Base-by-base conservation (phyloP, 2,113 vertebrate species). In the Xyrauchen texanus region DNA sequence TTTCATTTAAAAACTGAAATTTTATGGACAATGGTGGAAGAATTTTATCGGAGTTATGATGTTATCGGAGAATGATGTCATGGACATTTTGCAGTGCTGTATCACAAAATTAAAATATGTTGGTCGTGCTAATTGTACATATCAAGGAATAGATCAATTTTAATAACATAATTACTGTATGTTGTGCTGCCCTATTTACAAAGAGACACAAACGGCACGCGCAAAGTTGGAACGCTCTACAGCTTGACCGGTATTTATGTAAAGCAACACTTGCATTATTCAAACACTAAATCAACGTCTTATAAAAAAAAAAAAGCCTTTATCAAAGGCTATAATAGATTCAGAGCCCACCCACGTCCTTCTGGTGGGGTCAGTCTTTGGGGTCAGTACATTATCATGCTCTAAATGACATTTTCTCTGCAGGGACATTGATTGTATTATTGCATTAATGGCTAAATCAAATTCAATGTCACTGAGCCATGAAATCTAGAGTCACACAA, bases 381-480 rank as follows among this genome's bases (percentile, higher is more conserved):
- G 11, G 21, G 16, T 51, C 70, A 53, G 11, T 68, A 62, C 72
- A 68, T 78, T 49, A 55, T 16, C 16, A n/a, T 49, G 58, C 58
- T 49, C 58, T 76, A 76, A 83, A 83, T 79, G 77, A 46, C 77
- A 79, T 69, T 68, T 64, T 75, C 57, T 79, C 42, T n/a, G 13
- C 8, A n/a, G 44, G 46, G 65, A 76, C 66, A 44, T 49, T 68
- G 76, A 82, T 68, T 68, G 65, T 34, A 75, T 75, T 63, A 64
- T 44, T 63, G 62, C 8, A n/a, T 11, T 61, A 77, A 73, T 68
- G 44, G 53, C 34, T 13, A 6, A n/a, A 60, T 3, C 21, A 34
- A 34, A 34, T 34, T 34, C 21, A 34, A 34, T 3, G 3, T 34
- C 21, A 34, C 21, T 34, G 44, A 61, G 45, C 45, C 65, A 51